Percentiles rank a stretch among this genome's conserved stretches.
Conservation (phyloP, 64 coral and sea anemone genomes). For the Orbicella faveolata region DNA sequence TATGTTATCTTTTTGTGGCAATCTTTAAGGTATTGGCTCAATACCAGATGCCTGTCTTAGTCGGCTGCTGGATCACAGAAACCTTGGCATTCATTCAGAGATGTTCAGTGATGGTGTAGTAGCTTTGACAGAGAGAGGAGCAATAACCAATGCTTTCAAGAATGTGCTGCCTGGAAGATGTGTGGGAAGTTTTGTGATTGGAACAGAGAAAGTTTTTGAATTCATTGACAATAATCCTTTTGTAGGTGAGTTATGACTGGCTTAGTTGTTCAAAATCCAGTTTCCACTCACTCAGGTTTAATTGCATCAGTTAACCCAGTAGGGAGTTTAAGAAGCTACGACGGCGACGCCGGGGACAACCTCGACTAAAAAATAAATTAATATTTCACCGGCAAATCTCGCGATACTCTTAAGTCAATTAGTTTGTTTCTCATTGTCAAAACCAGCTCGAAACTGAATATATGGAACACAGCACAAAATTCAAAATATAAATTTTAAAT, state of each 20-base stretch:
- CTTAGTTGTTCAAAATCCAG: background rate
- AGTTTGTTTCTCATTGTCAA: too few species aligned
- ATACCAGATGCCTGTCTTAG: constrained; percentile 89
- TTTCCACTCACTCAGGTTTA: background rate
- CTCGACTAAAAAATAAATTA: too few species aligned
- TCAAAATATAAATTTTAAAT: too few species aligned
- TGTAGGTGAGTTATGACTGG: constrained; percentile 65
- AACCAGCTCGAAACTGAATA: too few species aligned
- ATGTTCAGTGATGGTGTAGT: constrained; percentile 99
- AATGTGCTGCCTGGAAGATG: constrained; percentile 80
- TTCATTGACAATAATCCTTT: constrained; percentile 95
- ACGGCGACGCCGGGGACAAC: too few species aligned
- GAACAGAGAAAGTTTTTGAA: constrained; percentile 85
- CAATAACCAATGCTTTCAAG: constrained; percentile 86
- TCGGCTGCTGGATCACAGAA: constrained; percentile 75
- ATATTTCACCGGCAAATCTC: too few species aligned
- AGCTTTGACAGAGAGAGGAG: constrained; percentile 64
- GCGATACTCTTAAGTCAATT: too few species aligned
- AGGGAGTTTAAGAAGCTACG: too few species aligned
- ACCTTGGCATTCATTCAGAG: constrained; percentile 95
- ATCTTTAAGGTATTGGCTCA: constrained; percentile 79
- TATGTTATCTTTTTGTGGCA: background rate
- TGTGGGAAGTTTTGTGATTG: constrained; percentile 94
- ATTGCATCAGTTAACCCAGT: too few species aligned
- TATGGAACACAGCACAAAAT: too few species aligned